Conservation (phyloP, 2,797 vertebrate genomes). For the Rhinichthys osculus region DNA sequence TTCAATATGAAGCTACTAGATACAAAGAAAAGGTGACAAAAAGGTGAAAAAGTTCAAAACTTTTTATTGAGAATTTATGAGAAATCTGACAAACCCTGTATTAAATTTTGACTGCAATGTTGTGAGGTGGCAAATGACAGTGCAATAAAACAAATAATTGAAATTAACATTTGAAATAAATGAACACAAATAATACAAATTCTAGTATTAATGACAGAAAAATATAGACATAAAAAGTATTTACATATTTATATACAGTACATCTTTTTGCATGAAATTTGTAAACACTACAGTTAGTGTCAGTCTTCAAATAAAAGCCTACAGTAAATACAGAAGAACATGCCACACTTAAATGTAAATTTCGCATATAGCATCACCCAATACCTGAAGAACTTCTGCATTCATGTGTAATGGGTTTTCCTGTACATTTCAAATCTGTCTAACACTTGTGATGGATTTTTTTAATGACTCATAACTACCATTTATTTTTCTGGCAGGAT, state of each 20-base stretch:
- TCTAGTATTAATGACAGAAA: constrained; percentile 27
- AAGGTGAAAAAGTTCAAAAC: neutral
- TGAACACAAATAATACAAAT: neutral
- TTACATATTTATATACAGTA: constrained; percentile 53
- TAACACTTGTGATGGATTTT: too few relatives aligned
- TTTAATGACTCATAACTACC: too few relatives aligned
- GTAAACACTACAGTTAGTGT: constrained; percentile 3
- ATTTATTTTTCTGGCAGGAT: too few relatives aligned
- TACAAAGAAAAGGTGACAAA: neutral
- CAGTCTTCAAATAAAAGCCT: constrained; percentile 17
- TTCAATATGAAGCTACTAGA: neutral
- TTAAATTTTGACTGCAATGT: neutral
- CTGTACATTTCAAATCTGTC: neutral
- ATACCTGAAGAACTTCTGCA: neutral
- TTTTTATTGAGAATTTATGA: neutral
- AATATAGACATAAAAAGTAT: constrained; percentile 44
- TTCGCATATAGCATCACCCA: neutral
- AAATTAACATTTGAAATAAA: neutral
- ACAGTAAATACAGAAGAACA: neutral
- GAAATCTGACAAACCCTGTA: neutral
- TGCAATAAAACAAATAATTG: neutral
- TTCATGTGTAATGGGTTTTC: neutral
- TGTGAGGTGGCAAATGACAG: constrained; percentile 5
- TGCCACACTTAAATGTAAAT: neutral
- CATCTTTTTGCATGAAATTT: neutral